A percentile compares a stretch with the other conserved stretches of the same genome.
Evolutionary conservation across 1,140 invertebrate genomes (phyloP).

Genomic region (Ips typographus): DNA sequence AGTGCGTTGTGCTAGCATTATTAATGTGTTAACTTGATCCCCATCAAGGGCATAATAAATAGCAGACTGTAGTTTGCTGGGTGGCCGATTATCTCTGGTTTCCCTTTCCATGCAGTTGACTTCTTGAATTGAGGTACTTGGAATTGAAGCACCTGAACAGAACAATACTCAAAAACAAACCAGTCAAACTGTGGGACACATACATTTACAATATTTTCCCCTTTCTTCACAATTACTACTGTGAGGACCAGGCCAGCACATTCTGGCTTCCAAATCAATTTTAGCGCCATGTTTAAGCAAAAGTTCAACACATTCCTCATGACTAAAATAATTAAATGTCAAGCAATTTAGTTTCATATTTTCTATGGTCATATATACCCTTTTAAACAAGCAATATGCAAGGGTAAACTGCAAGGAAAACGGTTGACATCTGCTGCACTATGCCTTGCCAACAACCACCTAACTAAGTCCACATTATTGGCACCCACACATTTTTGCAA

Average conservation of each 20-base stretch:
- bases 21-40: slow-evolving; percentile 66
- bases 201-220: slow-evolving; percentile 56
- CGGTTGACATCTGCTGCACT: slow-evolving; percentile 67
- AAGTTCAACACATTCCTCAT: slow-evolving; percentile 60
- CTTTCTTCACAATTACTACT: slow-evolving; percentile 71
- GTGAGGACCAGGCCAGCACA: slow-evolving; percentile 72
- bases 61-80: slow-evolving; percentile 68
- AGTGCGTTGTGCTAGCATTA: slow-evolving; percentile 65
- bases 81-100: slow-evolving; percentile 48
- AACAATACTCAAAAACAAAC: not conserved
- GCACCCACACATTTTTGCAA: slow-evolving; percentile 71
- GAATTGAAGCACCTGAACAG: slow-evolving; percentile 40
- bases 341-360: slow-evolving; percentile 3
- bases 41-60: slow-evolving; percentile 74
- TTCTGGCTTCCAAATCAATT: slow-evolving; percentile 58
- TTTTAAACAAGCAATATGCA: slow-evolving; percentile 72
- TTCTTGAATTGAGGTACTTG: slow-evolving; percentile 41
- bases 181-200: no score
- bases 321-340: slow-evolving; percentile 41
- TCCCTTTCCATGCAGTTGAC: slow-evolving; percentile 49
- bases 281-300: slow-evolving; percentile 59
- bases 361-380: slow-evolving; percentile 54
- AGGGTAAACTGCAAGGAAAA: slow-evolving; percentile 68
- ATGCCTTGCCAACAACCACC: slow-evolving; percentile 65
- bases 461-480: slow-evolving; percentile 70